A percentile compares a stretch with the other conserved stretches of the same genome.
phyloP scores from a whole-genome alignment of 1,140 invertebrate species.

The Heliconius hermathena region DNA sequence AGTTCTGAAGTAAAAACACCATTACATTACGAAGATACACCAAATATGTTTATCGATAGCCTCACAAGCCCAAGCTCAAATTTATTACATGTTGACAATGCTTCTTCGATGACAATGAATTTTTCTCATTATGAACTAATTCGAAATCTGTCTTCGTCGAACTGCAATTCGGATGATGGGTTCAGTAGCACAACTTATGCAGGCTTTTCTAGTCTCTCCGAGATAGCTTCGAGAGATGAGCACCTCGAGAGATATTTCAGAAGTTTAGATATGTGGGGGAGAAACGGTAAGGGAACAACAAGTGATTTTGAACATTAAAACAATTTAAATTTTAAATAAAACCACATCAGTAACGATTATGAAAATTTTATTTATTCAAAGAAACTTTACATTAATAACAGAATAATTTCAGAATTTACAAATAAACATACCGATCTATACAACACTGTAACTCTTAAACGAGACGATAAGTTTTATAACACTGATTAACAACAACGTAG shows the following conservation, averaged over 20 bases:
- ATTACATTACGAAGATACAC: constrained; percentile 22
- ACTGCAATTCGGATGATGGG: constrained; percentile 61
- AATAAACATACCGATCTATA: constrained; percentile 80
- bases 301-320: constrained; percentile 23
- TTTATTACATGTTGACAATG: constrained; percentile 48
- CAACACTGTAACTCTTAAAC: constrained; percentile 81
- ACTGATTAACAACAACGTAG: constrained; percentile 79
- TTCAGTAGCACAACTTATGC: constrained; percentile 59
- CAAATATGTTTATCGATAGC: constrained; percentile 53
- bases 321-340: constrained; percentile 55
- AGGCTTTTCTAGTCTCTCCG: constrained; percentile 40
- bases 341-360: constrained; percentile 73
- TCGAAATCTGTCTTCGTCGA: constrained; percentile 64
- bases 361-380: constrained; percentile 81
- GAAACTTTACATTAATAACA: constrained; percentile 80
- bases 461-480: constrained; percentile 79
- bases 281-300: constrained; percentile 38
- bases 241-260: constrained; percentile 70
- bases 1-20: constrained; percentile 23
- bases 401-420: constrained; percentile 78
- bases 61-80: constrained; percentile 36
- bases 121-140: constrained; percentile 73
- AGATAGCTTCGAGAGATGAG: constrained; percentile 57
- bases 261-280: constrained; percentile 65
- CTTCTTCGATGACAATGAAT: constrained; percentile 66